Base-by-base conservation (phyloP, 1,140 invertebrate genomes). In the Neodiprion virginianus region DNA sequence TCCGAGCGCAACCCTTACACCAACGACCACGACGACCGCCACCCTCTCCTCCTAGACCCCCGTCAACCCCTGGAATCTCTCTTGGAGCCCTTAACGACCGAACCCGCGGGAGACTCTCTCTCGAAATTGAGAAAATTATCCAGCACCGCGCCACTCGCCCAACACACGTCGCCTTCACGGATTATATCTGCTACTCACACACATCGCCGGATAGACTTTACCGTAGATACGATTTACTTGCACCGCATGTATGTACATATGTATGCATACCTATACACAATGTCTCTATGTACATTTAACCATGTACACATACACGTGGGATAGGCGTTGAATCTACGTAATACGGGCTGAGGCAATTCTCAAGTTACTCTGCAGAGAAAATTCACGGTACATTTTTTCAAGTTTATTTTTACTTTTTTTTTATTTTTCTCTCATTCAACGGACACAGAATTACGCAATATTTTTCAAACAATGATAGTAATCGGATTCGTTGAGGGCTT, bases 71-170 rank as follows among this genome's bases (percentile, higher is more conserved):
- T 79, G 85, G 86, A 88, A 87, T 88, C 86, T 88, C 85, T 84
- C 82, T 85, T 81, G 76, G 81, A 85, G 83, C 86, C 85, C 83
- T 87, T 88, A 87, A 88, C 86, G 85, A 85, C 83, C 84, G 83
- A 86, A 81, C 87, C 85, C 83, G 83, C 80, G 84, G 11, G 53
- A n/a, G 85, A 61, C 11, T 14, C 86, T 86, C 83, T 85, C 83
- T 83, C 85, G 83, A 87, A 88, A 88, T 88, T 87, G 87, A 88
- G 86, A 88, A 88, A 88, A 88, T 88, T 88, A 88, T 88, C 84
- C 86, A 81, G 74, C 74, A 79, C 75, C 75, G 71, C 78, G 84
- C 83, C 84, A 82, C 71, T 40, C 68, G 14, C 68, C 28, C 68
- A 40, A 12, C 68, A 14, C 68, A 14, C 12, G 14, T 28, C 68